Conservation (phyloP, 2,797 vertebrate species). For the Falco berigora region DNA sequence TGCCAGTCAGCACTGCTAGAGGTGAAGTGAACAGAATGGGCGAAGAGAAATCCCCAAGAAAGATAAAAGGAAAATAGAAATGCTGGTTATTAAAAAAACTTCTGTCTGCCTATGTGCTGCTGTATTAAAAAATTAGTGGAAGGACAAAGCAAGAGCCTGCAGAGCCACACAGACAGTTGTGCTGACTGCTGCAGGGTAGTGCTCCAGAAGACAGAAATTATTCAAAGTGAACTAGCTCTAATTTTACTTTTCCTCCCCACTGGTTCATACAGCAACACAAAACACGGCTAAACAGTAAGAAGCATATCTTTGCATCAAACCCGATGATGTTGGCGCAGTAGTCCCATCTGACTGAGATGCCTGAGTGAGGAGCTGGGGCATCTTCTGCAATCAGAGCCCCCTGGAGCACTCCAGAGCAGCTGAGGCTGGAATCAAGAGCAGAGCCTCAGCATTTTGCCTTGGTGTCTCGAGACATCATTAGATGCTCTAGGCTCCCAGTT, state of each 20-base stretch:
- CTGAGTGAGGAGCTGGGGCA: not conserved
- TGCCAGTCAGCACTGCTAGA: not conserved
- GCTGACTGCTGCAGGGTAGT: not conserved
- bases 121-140: not conserved
- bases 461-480: not conserved
- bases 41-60: not conserved
- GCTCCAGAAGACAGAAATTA: not conserved
- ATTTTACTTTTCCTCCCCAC: not conserved
- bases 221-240: not conserved
- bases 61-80: not conserved
- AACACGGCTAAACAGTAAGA: not conserved
- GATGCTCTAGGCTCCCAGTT: not conserved
- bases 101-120: not conserved
- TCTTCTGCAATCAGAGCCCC: not conserved
- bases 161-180: not conserved
- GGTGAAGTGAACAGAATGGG: not conserved
- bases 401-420: not conserved
- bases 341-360: not conserved
- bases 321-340: not conserved
- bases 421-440: not conserved
- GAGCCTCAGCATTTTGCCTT: fast-evolving
- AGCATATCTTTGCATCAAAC: not conserved
- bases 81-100: not conserved
- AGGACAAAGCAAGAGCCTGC: not conserved
- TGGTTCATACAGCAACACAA: not conserved